Conservation (phyloP, 2,797 vertebrate species). For the Knipowitschia caucasica region DNA sequence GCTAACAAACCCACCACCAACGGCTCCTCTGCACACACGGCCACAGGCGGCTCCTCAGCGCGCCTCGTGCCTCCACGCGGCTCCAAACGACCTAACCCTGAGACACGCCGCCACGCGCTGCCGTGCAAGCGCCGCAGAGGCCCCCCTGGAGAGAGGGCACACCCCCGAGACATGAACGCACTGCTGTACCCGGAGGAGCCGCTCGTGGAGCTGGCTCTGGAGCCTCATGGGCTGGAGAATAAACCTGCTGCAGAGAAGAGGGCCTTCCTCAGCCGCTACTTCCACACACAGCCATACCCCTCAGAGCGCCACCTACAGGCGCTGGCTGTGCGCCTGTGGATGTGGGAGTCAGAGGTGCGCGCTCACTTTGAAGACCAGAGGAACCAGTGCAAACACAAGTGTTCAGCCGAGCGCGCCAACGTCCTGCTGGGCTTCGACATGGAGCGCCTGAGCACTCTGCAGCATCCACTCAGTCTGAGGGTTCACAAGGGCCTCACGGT, state of each 20-base stretch:
- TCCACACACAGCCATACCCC: constrained; percentile 90
- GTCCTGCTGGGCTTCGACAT: constrained; percentile 94
- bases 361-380: constrained; percentile 92
- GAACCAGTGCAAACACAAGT: constrained; percentile 87
- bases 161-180: constrained; percentile 56
- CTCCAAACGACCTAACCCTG: not conserved
- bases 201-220: constrained; percentile 86
- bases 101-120: too few species aligned
- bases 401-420: constrained; percentile 80
- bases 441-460: constrained; percentile 85
- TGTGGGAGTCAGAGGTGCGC: constrained; percentile 98
- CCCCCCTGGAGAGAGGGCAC: constrained; percentile 72
- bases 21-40: too few species aligned
- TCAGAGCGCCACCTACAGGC: constrained; percentile 90
- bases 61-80: too few species aligned
- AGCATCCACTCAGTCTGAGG: constrained; percentile 86
- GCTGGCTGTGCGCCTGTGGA: constrained; percentile 89
- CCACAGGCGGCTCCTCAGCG: too few species aligned
- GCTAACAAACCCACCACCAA: too few species aligned
- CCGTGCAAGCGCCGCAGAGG: constrained; percentile 82
- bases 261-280: constrained; percentile 92
- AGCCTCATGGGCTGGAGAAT: constrained; percentile 93
- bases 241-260: constrained; percentile 93
- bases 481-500: too few species aligned
- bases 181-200: constrained; percentile 84